Evolutionary conservation across 2,888 invertebrate genomes (phyloP).

Genomic region (Eristalis pertinax): DNA sequence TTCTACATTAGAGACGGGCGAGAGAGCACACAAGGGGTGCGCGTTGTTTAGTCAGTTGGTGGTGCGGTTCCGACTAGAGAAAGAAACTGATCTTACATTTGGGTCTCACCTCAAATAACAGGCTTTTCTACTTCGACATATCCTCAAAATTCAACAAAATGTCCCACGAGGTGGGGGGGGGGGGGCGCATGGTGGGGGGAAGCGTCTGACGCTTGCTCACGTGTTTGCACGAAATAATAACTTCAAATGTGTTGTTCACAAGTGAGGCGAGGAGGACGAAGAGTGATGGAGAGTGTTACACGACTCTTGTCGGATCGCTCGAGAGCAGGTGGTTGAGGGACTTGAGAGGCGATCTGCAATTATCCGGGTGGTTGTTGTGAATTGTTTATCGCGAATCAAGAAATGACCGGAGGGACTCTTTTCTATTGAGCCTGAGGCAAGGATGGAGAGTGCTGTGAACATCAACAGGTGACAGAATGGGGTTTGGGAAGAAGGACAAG

Average conservation of each 20-base stretch:
- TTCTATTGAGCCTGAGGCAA: background rate
- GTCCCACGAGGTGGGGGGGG: background rate
- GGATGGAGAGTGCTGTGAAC: background rate
- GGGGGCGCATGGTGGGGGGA: background rate
- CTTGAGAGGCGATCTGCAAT: background rate
- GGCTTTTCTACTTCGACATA: constrained; percentile 44
- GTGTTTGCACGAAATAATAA: constrained; percentile 21
- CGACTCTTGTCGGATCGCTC: constrained; percentile 26
- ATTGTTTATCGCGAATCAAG: background rate
- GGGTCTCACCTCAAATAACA: constrained; percentile 44
- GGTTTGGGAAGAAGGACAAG: too few species aligned
- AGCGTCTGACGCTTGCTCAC: background rate
- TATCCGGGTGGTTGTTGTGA: background rate
- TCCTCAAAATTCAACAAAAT: constrained; percentile 29
- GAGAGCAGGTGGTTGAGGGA: constrained; percentile 18
- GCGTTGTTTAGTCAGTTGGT: constrained; percentile 57
- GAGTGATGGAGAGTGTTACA: constrained; percentile 9
- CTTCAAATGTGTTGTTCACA: constrained; percentile 29
- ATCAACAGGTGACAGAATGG: too few species aligned
- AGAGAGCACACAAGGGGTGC: constrained; percentile 48
- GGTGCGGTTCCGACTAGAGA: background rate
- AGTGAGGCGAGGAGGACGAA: constrained; percentile 4
- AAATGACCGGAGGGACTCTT: background rate
- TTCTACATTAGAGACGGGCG: constrained; percentile 35
- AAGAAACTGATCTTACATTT: constrained; percentile 12